These are phyloP conservation scores for Drosophila merina DNA, from an alignment of 2,888 invertebrate genomes.

Conservation along the genomic window DNA sequence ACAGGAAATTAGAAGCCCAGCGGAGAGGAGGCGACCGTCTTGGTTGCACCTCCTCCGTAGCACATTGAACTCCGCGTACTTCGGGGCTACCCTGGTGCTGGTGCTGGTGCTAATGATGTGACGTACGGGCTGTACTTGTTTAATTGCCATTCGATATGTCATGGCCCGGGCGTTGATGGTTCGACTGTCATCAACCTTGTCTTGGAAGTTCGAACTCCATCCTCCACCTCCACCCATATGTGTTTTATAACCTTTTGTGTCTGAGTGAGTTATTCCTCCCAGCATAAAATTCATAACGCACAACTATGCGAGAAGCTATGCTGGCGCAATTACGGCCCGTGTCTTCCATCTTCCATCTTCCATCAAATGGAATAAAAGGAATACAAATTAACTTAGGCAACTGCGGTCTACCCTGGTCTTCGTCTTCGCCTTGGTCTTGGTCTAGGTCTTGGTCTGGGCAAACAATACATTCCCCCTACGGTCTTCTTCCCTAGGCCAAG, in stretches of 20 bases:
- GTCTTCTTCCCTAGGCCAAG: neutral
- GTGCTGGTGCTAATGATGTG: constrained; percentile 46
- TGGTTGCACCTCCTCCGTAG: constrained; percentile 33
- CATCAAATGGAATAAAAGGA: constrained; percentile 66
- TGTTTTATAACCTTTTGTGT: constrained; percentile 72
- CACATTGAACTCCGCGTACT: constrained; percentile 47
- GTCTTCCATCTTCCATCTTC: constrained; percentile 51
- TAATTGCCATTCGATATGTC: constrained; percentile 72
- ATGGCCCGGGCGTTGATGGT: constrained; percentile 32
- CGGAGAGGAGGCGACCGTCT: neutral
- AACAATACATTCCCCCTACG: constrained; percentile 25
- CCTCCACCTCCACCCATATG: constrained; percentile 30
- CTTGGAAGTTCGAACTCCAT: constrained; percentile 18
- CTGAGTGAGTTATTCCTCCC: constrained; percentile 65
- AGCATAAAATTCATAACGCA: constrained; percentile 69
- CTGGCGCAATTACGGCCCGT: constrained; percentile 29
- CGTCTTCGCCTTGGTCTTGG: constrained; percentile 2
- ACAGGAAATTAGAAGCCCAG: constrained; percentile 67
- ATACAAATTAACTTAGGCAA: constrained; percentile 74
- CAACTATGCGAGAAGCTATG: constrained; percentile 26
- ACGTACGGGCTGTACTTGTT: constrained; percentile 38
- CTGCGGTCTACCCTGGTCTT: constrained; percentile 41
- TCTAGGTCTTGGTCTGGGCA: constrained; percentile 9
- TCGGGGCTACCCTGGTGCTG: too few species aligned
- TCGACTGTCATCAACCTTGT: constrained; percentile 68